Base-by-base conservation (phyloP, 1,140 invertebrate genomes). In the fruit fly (Drosophila melanogaster) region DNA sequence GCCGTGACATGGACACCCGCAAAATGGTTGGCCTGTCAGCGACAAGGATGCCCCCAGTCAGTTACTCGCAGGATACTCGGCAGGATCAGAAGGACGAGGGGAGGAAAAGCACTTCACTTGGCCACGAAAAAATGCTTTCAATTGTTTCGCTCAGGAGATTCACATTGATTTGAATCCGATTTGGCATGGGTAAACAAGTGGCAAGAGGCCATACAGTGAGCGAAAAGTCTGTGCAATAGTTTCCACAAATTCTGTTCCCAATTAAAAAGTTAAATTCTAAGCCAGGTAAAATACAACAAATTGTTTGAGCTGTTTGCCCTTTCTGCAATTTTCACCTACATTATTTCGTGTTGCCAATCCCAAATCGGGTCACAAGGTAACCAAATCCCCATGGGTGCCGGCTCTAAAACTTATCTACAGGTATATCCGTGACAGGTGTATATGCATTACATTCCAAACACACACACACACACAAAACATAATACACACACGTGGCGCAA, bases 11-110 rank as follows among this genome's bases (percentile, higher is more conserved):
- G 62, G 61, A 77, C 73, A 77, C 73, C 62, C 55, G 50, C 73
- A 75, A 75, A 75, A 75, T 75, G 71, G 51, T 64, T 74, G 71
- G 46, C 71, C 72, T 75, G 71, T 75, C 72, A 75, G 37, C 72
- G 59, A 65, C 70, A 73, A 74, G 59, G 40, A 56, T 51, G 71
- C 51, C 59, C 69, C 19, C 67, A 72, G 47, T 57, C 70, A 64
- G 51, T 65, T 53, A 56, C 53, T 74, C 33, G 71, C 67, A 51
- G 30, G 30, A 10, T 30, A 2, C 30, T 10, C 26, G 30, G 11
- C 19, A 51, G 49, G 26, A 11, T 14, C 19, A 33, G 3, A 7
- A 14, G 14, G 10, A 17, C 17, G 11, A 12, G 22, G 2, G 11
- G 6, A 17, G 6, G 19, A 15, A 22, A 15, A n/a, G 22, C 33